Base-by-base conservation (phyloP, 2,113 vertebrate species). In the Charina bottae region DNA sequence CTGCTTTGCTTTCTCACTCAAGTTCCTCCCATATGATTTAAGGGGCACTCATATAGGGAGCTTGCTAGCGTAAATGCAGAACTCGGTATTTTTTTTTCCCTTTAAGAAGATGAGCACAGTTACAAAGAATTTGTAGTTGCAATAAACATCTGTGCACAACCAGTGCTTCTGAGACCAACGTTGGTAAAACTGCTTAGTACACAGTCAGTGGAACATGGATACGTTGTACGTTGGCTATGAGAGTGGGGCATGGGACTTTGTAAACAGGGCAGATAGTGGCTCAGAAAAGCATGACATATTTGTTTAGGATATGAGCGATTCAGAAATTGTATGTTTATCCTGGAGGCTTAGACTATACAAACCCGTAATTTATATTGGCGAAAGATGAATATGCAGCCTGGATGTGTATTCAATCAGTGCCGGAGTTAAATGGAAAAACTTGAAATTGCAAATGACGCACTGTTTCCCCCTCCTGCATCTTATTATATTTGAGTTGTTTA, bases 401-500 rank as follows among this genome's bases (percentile, higher is more conserved):
- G 85, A 90, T 95, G 49, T 89, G 60, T 93, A 64, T 87, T 93
- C 91, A 89, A 90, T 95, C 15, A 10, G 90, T 89, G 78, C 90
- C 93, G 95, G 95, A 95, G 95, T 94, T 95, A 95, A 96, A 95
- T 0, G 53, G 94, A 95, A 93, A 96, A 95, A 96, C 88, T 93
- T 92, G 95, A 96, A 90, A 94, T 94, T 93, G 90, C 62, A 91
- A 90, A 68, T 91, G 72, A 93, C 68, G 91, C 55, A 94, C 46
- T 87, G 54, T 93, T 93, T 85, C 37, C 91, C 58, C 88, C 87
- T 92, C 64, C 91, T 93, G 94, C 96, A 94, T 92, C 89, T 96
- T 96, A 95, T 94, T 95, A 68, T 93, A 92, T 90, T 94, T 95
- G 94, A 93, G 95, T 94, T 96, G 93, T 97, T 96, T 96, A 95